These are phyloP conservation scores for Apistogramma diplotaenia DNA, from an alignment of 2,113 vertebrate species.

Conservation along the genomic window DNA sequence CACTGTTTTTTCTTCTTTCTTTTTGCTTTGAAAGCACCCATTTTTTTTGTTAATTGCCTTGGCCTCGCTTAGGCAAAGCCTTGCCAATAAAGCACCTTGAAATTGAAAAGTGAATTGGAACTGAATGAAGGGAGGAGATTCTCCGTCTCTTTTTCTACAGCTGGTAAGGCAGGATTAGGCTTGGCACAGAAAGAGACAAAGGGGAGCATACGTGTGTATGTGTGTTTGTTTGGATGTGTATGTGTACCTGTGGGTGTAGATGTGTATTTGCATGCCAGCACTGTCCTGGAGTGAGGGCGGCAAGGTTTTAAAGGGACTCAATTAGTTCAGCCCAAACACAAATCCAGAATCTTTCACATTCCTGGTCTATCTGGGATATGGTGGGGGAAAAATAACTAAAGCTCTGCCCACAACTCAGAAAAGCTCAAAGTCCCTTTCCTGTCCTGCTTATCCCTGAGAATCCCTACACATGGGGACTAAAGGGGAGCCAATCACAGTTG, in stretches of 20 bases:
- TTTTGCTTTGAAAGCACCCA: conserved; percentile 57
- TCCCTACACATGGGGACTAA: conserved; percentile 56
- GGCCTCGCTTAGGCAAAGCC: conserved; percentile 58
- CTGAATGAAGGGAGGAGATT: conserved; percentile 72
- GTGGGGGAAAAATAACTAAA: conserved; percentile 42
- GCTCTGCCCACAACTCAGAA: conserved; percentile 48
- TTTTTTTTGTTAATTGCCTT: conserved; percentile 72
- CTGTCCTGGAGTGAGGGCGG: conserved; percentile 66
- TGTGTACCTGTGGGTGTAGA: conserved; percentile 25
- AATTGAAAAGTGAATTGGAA: conserved; percentile 80
- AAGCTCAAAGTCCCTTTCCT: conserved; percentile 61
- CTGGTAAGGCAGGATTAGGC: conserved; percentile 75
- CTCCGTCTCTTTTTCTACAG: conserved; percentile 58
- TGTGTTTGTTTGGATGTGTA: conserved; percentile 30
- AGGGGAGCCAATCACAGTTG: conserved; percentile 59
- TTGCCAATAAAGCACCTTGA: conserved; percentile 79
- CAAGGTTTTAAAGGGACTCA: conserved; percentile 71
- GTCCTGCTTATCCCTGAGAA: conserved; percentile 67
- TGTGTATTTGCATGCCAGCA: conserved; percentile 28
- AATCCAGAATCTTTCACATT: conserved; percentile 67
- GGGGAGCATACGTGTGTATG: conserved; percentile 32
- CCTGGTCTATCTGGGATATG: conserved; percentile 67
- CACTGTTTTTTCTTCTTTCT: conserved; percentile 30
- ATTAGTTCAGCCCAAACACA: conserved; percentile 77
- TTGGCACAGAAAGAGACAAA: conserved; percentile 74